phyloP scores from a whole-genome alignment of 2,888 invertebrate genomes.

The Drosophila mimica region DNA sequence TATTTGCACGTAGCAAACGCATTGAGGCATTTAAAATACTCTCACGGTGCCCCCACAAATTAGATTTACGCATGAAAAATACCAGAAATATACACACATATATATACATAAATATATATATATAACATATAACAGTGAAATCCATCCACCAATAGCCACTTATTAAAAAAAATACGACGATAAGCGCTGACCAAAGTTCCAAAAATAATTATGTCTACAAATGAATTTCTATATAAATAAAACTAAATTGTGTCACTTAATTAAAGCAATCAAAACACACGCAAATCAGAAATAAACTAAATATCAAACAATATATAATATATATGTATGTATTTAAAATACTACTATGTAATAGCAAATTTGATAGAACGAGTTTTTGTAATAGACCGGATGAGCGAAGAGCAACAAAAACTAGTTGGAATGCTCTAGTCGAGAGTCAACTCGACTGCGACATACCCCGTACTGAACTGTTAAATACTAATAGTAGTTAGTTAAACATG shows the following conservation, averaged over 20 bases:
- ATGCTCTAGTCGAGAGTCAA: neutral
- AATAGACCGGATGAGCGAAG: slow-evolving; percentile 36
- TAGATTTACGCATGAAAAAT: slow-evolving; percentile 66
- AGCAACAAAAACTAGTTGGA: neutral
- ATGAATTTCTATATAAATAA: slow-evolving; percentile 29
- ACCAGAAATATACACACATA: slow-evolving; percentile 10
- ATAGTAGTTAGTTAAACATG: neutral
- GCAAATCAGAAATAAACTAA: neutral
- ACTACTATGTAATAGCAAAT: slow-evolving; percentile 36
- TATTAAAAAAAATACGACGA: slow-evolving; percentile 12
- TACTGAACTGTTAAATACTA: neutral
- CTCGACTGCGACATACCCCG: neutral
- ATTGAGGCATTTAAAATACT: slow-evolving; percentile 45
- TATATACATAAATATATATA: slow-evolving; percentile 4
- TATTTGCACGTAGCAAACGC: slow-evolving; percentile 52
- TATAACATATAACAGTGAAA: neutral
- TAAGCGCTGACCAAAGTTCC: slow-evolving; percentile 32
- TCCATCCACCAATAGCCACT: neutral
- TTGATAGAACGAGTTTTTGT: slow-evolving; percentile 54
- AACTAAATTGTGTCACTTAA: slow-evolving; percentile 63
- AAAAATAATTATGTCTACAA: slow-evolving; percentile 16
- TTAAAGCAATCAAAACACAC: slow-evolving; percentile 42
- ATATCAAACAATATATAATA: neutral
- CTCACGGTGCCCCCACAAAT: slow-evolving; percentile 46
- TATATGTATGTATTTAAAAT: slow-evolving; percentile 13